A percentile compares a stretch with the other conserved stretches of the same genome.
These are phyloP conservation scores for Otolemur garnettii DNA, from an alignment of 2,113 vertebrate species.

Conservation along the genomic window DNA sequence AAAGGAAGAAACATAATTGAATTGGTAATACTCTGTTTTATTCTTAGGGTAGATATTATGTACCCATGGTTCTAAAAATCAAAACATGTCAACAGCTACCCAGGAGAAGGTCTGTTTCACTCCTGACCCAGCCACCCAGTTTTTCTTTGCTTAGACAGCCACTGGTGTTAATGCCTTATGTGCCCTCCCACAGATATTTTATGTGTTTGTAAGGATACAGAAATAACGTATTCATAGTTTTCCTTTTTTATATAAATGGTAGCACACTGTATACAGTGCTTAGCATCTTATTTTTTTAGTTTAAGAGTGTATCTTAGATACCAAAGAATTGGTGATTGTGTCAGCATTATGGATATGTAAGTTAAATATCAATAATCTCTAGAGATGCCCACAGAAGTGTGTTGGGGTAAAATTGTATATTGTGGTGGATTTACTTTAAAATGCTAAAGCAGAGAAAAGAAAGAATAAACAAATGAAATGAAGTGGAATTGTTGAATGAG, in stretches of 20 bases:
- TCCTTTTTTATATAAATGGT: background rate
- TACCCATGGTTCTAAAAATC: background rate
- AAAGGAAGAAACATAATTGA: background rate
- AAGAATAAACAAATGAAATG: background rate
- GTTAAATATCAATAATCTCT: background rate
- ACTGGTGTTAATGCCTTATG: conserved; percentile 34
- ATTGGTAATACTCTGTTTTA: background rate
- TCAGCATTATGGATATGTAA: background rate
- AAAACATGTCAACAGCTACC: background rate
- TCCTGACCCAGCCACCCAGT: background rate
- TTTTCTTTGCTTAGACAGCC: background rate
- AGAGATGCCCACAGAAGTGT: background rate
- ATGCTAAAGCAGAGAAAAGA: background rate
- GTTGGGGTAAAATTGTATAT: background rate
- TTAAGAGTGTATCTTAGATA: background rate
- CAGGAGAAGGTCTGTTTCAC: background rate
- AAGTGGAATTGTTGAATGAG: background rate
- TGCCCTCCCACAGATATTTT: background rate
- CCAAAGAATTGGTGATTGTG: background rate
- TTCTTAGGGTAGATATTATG: conserved; percentile 14
- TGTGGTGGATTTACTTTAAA: background rate
- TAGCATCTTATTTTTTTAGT: conserved; percentile 13
- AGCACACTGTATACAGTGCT: background rate
- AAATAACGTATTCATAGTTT: conserved; percentile 51
- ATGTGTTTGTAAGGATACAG: conserved; percentile 14